A percentile compares a stretch with the other conserved stretches of the same genome.
Evolutionary conservation across 2,113 vertebrate genomes (phyloP).

Genomic region (Hymenochirus boettgeri): DNA sequence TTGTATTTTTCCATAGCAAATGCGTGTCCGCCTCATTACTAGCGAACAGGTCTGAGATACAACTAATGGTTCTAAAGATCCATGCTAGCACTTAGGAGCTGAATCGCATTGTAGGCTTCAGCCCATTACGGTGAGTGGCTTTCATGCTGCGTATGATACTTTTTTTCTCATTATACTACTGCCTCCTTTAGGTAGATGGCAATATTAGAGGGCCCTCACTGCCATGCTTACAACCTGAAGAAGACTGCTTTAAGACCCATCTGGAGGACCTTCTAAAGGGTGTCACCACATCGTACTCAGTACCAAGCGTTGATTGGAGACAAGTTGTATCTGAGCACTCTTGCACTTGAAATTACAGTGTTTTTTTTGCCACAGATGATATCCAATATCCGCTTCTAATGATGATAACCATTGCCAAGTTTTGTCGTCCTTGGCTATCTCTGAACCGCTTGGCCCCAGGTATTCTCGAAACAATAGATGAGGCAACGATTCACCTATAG

Average conservation of each 20-base stretch:
- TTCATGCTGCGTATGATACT: constrained; percentile 16
- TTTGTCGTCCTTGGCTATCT: too few species aligned
- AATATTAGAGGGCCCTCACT: constrained; percentile 48
- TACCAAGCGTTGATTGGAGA: constrained; percentile 52
- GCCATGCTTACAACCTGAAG: constrained; percentile 59
- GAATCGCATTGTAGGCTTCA: constrained; percentile 55
- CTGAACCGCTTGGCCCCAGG: too few species aligned
- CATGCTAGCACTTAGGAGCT: constrained; percentile 49
- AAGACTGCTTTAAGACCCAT: constrained; percentile 55
- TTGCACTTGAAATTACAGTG: neutral
- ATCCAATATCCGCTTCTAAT: too few species aligned
- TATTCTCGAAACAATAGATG: too few species aligned
- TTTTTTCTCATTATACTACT: constrained; percentile 44
- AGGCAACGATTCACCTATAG: too few species aligned
- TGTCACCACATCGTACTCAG: constrained; percentile 60
- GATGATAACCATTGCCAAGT: too few species aligned
- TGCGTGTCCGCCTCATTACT: constrained; percentile 58
- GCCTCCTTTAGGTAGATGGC: constrained; percentile 42
- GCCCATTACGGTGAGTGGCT: constrained; percentile 47
- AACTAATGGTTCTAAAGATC: constrained; percentile 57
- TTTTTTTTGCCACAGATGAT: too few species aligned
- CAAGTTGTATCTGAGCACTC: neutral
- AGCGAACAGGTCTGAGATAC: constrained; percentile 52
- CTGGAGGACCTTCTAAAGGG: constrained; percentile 13
- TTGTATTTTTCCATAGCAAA: constrained; percentile 55